Conservation (phyloP, 35 echinoderm and acorn worm species). For the Lytechinus variegatus region DNA sequence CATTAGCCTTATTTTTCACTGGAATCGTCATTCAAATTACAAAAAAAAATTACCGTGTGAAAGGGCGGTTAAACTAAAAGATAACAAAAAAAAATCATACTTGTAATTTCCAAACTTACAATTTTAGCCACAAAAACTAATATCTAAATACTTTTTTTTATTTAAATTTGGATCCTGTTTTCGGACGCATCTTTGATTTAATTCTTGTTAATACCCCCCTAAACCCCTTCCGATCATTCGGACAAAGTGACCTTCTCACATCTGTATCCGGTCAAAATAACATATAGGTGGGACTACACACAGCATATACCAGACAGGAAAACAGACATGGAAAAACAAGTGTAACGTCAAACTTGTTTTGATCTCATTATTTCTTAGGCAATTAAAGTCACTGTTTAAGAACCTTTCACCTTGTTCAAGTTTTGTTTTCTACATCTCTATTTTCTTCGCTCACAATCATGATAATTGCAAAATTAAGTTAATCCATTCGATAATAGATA, state of each 20-base stretch:
- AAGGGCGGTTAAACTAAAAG: too few relatives aligned
- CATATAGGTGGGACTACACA: not conserved
- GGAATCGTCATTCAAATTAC: too few relatives aligned
- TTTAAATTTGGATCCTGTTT: not conserved
- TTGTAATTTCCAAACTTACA: too few relatives aligned
- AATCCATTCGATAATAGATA: not conserved
- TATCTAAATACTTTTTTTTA: too few relatives aligned
- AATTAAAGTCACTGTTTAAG: not conserved
- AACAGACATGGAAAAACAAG: not conserved
- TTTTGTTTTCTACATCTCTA: not conserved
- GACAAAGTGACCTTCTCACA: not conserved
- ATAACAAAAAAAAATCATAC: too few relatives aligned
- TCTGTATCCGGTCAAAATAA: not conserved
- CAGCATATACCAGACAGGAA: not conserved
- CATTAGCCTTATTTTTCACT: too few relatives aligned
- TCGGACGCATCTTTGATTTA: not conserved
- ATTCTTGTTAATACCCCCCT: not conserved
- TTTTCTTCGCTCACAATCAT: not conserved
- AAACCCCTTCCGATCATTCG: not conserved
- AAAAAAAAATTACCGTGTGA: too few relatives aligned
- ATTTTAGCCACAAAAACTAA: too few relatives aligned
- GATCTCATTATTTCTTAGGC: not conserved
- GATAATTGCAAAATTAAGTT: not conserved
- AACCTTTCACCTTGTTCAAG: not conserved
- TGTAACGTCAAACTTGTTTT: slow-evolving; percentile 3